Evolutionary conservation across 2,113 vertebrate species (phyloP).

Genomic region (human (Homo sapiens)): GRCh38 chrX:131089001-131089500

Average conservation of each 20-base stretch:
- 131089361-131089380: constrained; percentile 43
- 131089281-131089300: constrained; percentile 61
- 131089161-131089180: constrained; percentile 73
- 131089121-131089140: constrained; percentile 76
- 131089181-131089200: constrained; percentile 71
- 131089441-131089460: constrained; percentile 47
- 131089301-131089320: constrained; percentile 55
- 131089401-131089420: constrained; percentile 61
- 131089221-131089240: constrained; percentile 75
- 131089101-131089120: constrained; percentile 69
- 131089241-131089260: constrained; percentile 49
- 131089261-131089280: constrained; percentile 57
- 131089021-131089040: constrained; percentile 70
- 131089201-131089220: constrained; percentile 66
- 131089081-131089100: constrained; percentile 68
- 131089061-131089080: constrained; percentile 47
- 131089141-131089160: constrained; percentile 69
- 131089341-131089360: constrained; percentile 53
- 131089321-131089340: constrained; percentile 47
- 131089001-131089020: constrained; percentile 62
- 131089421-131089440: constrained; percentile 5
- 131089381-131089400: constrained; percentile 57
- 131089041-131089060: constrained; percentile 73
- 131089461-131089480: constrained; percentile 62
- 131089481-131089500: constrained; percentile 58